Evolutionary conservation across 1,140 invertebrate genomes (phyloP).

Genomic region (Drosophila lacertosa): DNA sequence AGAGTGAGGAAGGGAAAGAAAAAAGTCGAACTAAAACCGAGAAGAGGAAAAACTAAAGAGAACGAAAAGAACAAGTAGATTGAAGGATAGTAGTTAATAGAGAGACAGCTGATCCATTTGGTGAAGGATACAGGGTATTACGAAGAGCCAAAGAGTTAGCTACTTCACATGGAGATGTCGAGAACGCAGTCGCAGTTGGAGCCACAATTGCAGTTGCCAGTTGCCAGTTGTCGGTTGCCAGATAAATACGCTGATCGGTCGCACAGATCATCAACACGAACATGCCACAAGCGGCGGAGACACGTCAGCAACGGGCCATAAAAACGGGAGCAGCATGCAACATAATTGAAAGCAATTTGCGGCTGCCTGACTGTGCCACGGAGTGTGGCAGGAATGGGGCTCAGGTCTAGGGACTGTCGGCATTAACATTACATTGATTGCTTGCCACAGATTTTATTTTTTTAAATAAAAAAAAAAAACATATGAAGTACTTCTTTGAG

Average conservation of each 20-base stretch:
- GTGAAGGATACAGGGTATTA: background rate
- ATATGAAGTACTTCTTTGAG: too few species aligned
- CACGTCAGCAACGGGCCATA: constrained; percentile 74
- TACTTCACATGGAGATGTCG: constrained; percentile 41
- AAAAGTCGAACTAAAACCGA: too few species aligned
- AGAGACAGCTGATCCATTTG: background rate
- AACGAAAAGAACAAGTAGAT: background rate
- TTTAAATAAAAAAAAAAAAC: too few species aligned
- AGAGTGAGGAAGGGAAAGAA: too few species aligned
- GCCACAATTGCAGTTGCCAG: constrained; percentile 50
- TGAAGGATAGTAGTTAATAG: too few species aligned
- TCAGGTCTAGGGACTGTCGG: constrained; percentile 31
- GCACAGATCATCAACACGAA: constrained; percentile 70
- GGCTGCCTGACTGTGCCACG: constrained; percentile 54
- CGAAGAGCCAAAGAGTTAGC: constrained; percentile 2
- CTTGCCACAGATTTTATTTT: constrained; percentile 59
- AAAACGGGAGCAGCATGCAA: constrained; percentile 80
- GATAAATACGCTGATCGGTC: constrained; percentile 75
- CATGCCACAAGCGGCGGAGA: constrained; percentile 59
- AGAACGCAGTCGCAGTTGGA: constrained; percentile 46
- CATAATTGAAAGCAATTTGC: constrained; percentile 82
- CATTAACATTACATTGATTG: constrained; percentile 80
- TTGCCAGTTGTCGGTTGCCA: constrained; percentile 66
- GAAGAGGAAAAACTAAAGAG: too few species aligned
- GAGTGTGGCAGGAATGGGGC: background rate